Evolutionary conservation across 2,113 vertebrate genomes (phyloP), one percentile per base, ranked within the genome.

Genomic region (Megaceryle torquata): DNA sequence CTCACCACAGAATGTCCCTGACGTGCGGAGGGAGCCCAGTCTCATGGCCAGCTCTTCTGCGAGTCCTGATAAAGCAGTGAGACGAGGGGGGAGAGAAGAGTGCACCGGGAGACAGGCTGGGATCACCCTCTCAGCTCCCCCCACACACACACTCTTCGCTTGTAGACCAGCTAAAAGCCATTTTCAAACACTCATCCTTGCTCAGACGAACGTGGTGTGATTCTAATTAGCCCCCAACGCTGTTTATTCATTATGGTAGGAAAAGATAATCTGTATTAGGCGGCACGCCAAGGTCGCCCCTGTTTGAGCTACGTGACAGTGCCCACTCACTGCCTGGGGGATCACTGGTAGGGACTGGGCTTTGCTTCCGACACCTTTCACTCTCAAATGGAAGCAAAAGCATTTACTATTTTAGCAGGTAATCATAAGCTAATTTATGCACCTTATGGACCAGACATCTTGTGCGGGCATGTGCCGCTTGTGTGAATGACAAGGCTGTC

Each of bases 221-320:
- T 33, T 51, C 18, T 48, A 22, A 53, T 37, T 16, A 95, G 39
- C 26, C 16, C 15, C 28, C 51, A 53, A 1, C 7, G 9, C 29
- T 39, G 7, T 56, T 77, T 8, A 13, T 46, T 75, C 3, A 2
- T 21, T 24, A 29, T 4, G 17, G 31, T 16, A 46, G 44, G 8
- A 51, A 28, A 31, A 43, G 28, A n/a, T 14, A 13, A 11, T 9
- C 10, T 46, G 33, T 35, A 11, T 35, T 15, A 37, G 1, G 0
- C 1, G 3, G 21, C 71, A 51, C 1, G 0, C 10, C 0, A 0
- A 57, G 46, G 65, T 43, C 64, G 56, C 20, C 13, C 0, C 20
- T 17, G 29, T 37, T 21, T 8, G 84, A 69, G n/a, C 15, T 41
- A 1, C 1, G 2, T 1, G 74, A 11, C 56, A 39, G 28, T 0